phyloP scores from a whole-genome alignment of 1,140 invertebrate genomes.

The Brachionus calyciflorus region DNA sequence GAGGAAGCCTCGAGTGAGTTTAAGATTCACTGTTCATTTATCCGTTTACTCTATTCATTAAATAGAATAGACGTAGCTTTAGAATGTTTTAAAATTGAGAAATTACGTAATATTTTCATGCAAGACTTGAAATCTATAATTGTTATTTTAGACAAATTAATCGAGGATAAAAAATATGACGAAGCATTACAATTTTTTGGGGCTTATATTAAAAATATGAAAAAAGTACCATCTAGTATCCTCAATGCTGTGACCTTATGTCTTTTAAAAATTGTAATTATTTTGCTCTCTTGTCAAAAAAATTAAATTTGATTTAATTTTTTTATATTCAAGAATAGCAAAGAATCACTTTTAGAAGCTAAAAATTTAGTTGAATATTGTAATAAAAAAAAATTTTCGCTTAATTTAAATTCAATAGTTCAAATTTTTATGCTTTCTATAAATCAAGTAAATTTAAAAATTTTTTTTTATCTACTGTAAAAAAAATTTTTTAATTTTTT shows the following conservation, averaged over 20 bases:
- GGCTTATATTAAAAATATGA: neutral
- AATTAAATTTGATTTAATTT: neutral
- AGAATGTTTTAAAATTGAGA: neutral
- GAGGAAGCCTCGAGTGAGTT: neutral
- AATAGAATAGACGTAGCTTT: neutral
- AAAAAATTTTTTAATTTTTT: neutral
- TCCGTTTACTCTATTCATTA: neutral
- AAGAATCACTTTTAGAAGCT: neutral
- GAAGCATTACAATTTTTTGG: neutral
- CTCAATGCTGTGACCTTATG: neutral
- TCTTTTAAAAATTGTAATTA: neutral
- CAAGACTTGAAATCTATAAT: neutral
- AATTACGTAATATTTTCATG: neutral
- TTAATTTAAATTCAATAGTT: slow-evolving; percentile 1
- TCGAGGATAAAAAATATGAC: neutral
- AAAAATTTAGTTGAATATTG: neutral
- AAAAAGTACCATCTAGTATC: neutral
- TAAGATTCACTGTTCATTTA: neutral
- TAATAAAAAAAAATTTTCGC: neutral
- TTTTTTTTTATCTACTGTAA: neutral
- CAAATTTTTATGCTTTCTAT: neutral
- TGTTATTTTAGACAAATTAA: neutral
- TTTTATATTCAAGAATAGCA: neutral
- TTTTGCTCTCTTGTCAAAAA: neutral
- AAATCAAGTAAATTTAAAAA: neutral